Evolutionary conservation across 2,888 invertebrate genomes (phyloP).

Genomic region (Acanthosepion lycidas): DNA sequence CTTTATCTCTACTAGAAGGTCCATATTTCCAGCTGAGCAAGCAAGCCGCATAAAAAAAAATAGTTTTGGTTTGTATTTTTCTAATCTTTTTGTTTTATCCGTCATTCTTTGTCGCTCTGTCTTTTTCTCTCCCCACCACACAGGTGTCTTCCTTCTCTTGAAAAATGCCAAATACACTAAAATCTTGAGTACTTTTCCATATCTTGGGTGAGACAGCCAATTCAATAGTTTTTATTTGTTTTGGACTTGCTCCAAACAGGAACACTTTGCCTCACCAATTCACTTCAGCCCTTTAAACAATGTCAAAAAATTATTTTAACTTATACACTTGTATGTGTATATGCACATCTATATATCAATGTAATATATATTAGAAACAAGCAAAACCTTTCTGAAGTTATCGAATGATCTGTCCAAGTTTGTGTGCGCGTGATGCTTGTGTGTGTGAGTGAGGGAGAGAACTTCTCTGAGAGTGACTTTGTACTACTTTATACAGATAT

Average conservation of each 20-base stretch:
- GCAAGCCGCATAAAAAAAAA: neutral
- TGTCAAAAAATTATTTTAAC: neutral
- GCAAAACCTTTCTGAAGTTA: too few relatives aligned
- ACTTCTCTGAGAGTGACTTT: neutral
- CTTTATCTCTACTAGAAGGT: neutral
- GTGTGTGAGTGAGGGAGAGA: too few relatives aligned
- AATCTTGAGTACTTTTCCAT: neutral
- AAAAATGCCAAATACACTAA: neutral
- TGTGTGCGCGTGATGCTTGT: too few relatives aligned
- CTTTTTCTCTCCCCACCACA: neutral
- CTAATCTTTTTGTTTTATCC: neutral
- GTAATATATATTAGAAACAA: too few relatives aligned
- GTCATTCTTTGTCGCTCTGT: neutral
- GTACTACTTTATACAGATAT: neutral
- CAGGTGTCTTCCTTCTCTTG: neutral
- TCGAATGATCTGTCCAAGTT: too few relatives aligned
- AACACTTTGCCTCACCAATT: neutral
- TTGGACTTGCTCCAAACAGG: neutral
- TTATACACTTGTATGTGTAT: too few relatives aligned
- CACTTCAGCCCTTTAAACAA: neutral
- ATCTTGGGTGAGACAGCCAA: neutral
- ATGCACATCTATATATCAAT: too few relatives aligned
- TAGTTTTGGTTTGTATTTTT: neutral
- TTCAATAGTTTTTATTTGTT: neutral
- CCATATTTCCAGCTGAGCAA: conserved; percentile 1